Evolutionary conservation across 92 coral and sea anemone genomes (phyloP), one percentile per base, ranked within the genome.

Genomic region (Meandrina meandrites): DNA sequence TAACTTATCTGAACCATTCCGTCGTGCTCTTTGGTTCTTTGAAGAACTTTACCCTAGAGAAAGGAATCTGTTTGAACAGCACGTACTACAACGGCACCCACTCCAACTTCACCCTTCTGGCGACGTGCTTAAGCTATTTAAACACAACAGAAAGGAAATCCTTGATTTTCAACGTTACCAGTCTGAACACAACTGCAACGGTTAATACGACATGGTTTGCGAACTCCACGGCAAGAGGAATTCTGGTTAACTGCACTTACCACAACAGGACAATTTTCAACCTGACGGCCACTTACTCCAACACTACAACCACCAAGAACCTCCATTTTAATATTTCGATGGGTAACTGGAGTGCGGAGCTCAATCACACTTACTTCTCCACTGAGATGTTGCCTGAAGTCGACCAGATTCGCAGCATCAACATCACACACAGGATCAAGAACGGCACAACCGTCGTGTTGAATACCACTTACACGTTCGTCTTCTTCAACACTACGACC

Each of bases 121-220:
- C 79, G 32, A 87, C 95, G 16, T 92, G 95, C 78, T 32, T 92
- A 24, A 81, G 86, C 81, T 91, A 71, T 76, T 75, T 87, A 22
- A 92, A 92, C 78, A 82, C 86, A 37, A 90, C 95, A 1, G 76
- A 35, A 42, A 79, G 72, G 81, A 92, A 91, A 79, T 87, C 93
- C 35, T 81, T 92, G 48, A 16, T 90, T 16, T 88, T 84, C 86
- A 90, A 92, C 58, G 27, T 92, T 21, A 92, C 93, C 19, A 82
- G 88, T 40, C 74, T 79, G 77, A 88, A 92, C 85, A 84, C 87
- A 51, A 92, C 95, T 19, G 78, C 85, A 15, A 81, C 69, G 24
- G 58, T 92, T 27, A 90, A 90, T 70, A 81, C 93, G 31, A 92
- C 95, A 42, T 92, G 95, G 95, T 85, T 92, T 84, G 69, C 48